These are phyloP conservation scores for Pomatostomus ruficeps DNA, from an alignment of 2,113 vertebrate genomes.

Conservation along the genomic window DNA sequence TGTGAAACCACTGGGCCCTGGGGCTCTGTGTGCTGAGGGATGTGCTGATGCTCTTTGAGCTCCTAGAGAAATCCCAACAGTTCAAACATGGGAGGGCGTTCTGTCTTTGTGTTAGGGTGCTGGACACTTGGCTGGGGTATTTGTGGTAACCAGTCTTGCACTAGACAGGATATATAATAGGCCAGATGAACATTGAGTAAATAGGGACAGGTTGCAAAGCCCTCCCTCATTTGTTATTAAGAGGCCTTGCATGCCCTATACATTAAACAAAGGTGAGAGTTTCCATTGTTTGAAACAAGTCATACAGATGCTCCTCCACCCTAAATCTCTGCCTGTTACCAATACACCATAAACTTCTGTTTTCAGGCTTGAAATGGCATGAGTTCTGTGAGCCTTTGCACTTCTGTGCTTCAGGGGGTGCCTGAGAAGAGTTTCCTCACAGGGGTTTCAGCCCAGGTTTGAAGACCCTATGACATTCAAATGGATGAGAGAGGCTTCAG, in stretches of 20 bases:
- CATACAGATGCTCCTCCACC: background rate
- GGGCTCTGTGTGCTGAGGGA: background rate
- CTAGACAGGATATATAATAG: background rate
- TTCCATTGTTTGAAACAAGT: background rate
- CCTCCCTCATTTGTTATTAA: background rate
- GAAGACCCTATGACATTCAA: background rate
- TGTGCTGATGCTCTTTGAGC: background rate
- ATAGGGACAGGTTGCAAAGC: background rate
- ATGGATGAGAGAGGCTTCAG: background rate
- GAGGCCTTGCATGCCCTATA: background rate
- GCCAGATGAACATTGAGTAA: background rate
- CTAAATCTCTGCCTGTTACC: background rate
- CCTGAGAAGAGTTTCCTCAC: background rate
- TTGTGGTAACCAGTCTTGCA: background rate
- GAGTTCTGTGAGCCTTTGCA: background rate
- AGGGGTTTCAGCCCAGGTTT: background rate
- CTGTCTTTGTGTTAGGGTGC: accelerated
- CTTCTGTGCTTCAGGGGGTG: background rate
- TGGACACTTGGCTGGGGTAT: background rate
- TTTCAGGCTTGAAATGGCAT: background rate
- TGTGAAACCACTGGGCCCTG: background rate
- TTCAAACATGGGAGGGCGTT: background rate
- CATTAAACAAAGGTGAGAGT: background rate
- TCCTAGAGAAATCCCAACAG: background rate
- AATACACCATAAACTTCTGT: background rate